Evolutionary conservation across 1,140 invertebrate genomes (phyloP), one percentile per base, ranked within the genome.

Genomic region (Eriosoma lanigerum): DNA sequence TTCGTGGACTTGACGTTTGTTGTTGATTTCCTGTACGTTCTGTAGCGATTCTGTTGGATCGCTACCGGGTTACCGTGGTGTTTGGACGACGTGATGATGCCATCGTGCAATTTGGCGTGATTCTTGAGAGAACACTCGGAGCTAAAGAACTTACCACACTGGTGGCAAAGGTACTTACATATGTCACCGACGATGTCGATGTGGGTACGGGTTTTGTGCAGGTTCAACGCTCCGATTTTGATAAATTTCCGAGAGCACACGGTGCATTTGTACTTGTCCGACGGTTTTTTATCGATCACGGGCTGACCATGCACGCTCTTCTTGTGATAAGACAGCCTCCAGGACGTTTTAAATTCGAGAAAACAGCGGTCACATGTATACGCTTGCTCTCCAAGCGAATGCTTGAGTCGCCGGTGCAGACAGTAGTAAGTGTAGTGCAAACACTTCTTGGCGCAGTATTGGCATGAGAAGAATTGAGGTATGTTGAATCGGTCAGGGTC

Each of bases 381-480:
- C n/a, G 56, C 29, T 17, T 66, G 38, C 6, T 84, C 85, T 12
- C 84, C 84, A 38, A 85, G 85, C 0, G 85, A 84, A 66, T 88
- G 87, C 48, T 88, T 87, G 84, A 87, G 86, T 3, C 86, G 84
- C 3, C 86, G 81, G 81, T 88, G 87, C 0, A 88, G 86, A 82
- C 87, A 87, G 6, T 88, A 82, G 81, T 88, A 88, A 0, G 82
- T 88, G 78, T 82, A 82, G 19, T 82, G 82, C 26, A 82, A 21
- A 70, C 78, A 82, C 38, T n/a, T 75, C 68, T 82, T 82, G 44
- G 64, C 56, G 66, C 81, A 82, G 62, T 66, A 52, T 44, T 87
- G 85, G 81, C 88, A 88, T n/a, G 88, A 64, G 81, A 88, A 88
- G 81, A 88, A 87, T 80, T 88, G 88, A 44, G 86, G 87, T 8